Conservation (phyloP, 2,797 vertebrate genomes). For the Hypotaenidia okinawae region DNA sequence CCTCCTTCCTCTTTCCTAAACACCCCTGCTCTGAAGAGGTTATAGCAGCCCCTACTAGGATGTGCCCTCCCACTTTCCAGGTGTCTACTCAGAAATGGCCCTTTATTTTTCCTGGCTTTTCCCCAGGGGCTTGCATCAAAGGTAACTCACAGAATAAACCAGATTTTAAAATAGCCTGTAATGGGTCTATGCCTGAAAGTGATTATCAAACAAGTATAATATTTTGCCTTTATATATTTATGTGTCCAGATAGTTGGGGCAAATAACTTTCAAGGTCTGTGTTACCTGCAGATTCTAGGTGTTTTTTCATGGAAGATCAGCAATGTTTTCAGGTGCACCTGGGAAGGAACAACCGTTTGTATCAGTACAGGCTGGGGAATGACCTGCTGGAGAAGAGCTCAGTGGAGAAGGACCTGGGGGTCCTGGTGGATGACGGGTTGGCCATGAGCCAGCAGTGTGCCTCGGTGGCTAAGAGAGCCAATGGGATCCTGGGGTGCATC, state of each 20-base stretch:
- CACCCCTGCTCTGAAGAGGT: background rate
- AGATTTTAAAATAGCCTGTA: background rate
- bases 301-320: background rate
- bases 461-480: no score
- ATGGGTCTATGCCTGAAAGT: background rate
- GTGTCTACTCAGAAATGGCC: background rate
- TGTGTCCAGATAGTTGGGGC: background rate
- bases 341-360: no score
- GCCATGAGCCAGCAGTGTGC: no score
- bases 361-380: no score
- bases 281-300: background rate
- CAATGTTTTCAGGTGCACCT: background rate
- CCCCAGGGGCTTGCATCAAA: background rate
- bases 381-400: no score
- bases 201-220: background rate
- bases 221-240: background rate
- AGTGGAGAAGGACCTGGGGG: no score
- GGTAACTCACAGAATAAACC: background rate
- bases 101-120: background rate
- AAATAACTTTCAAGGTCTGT: background rate
- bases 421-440: no score
- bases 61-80: background rate
- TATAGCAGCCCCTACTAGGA: background rate
- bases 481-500: no score
- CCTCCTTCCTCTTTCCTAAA: background rate